These are phyloP conservation scores for Entomobrya multifasciata DNA, from an alignment of 2,888 invertebrate species.

Conservation along the genomic window DNA sequence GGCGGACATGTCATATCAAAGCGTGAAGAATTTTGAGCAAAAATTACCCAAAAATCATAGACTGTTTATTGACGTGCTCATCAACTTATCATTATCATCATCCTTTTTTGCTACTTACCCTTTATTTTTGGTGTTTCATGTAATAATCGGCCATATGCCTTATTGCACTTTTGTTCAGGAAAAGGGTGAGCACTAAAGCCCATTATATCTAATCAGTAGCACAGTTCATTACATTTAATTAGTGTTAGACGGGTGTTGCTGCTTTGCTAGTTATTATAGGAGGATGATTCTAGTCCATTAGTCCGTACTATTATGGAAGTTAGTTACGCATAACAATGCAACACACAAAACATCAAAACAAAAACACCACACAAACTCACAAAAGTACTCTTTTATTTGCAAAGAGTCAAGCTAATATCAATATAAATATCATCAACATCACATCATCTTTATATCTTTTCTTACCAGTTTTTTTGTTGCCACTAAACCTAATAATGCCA, in stretches of 20 bases:
- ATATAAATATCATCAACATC: slow-evolving; percentile 30
- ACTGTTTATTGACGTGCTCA: slow-evolving; percentile 8
- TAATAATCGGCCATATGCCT: slow-evolving; percentile 6
- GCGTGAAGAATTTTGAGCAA: slow-evolving; percentile 59
- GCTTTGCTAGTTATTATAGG: slow-evolving; percentile 51
- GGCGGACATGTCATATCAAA: slow-evolving; percentile 66
- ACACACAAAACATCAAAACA: background rate
- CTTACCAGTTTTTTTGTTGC: slow-evolving; percentile 32
- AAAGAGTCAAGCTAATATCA: slow-evolving; percentile 20
- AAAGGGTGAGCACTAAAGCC: slow-evolving; percentile 50
- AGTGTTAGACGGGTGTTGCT: slow-evolving; percentile 68
- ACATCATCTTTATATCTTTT: background rate
- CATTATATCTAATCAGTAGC: slow-evolving; percentile 73
- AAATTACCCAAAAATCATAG: slow-evolving; percentile 61
- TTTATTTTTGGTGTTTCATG: background rate
- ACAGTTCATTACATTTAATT: slow-evolving; percentile 75
- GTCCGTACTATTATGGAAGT: slow-evolving; percentile 67
- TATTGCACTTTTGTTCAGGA: background rate
- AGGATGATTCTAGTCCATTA: slow-evolving; percentile 66
- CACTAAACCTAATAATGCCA: background rate
- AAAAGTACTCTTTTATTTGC: too few relatives aligned
- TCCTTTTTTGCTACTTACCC: slow-evolving; percentile 4
- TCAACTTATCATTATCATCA: slow-evolving; percentile 40
- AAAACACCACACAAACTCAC: slow-evolving; percentile 12
- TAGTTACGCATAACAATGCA: slow-evolving; percentile 74